A percentile compares a stretch with the other conserved stretches of the same genome.
These are phyloP conservation scores for Tragelaphus imberbis DNA, from an alignment of 2,113 vertebrate species.

Conservation along the genomic window DNA sequence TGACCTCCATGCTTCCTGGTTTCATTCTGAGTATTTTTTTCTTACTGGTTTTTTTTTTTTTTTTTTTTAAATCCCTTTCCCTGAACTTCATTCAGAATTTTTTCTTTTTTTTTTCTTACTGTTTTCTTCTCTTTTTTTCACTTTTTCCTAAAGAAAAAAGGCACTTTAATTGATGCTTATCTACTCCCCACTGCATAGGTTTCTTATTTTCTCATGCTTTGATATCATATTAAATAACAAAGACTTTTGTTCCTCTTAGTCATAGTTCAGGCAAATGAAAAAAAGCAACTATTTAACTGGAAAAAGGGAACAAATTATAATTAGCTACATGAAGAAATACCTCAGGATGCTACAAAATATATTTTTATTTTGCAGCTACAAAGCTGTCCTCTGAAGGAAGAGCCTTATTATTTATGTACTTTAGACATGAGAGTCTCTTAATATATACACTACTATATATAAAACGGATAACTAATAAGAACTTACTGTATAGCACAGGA, in stretches of 20 bases:
- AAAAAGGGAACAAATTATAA: not conserved
- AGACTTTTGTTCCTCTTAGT: not conserved
- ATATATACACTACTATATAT: not conserved
- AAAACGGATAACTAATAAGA: not conserved
- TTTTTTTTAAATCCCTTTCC: not conserved
- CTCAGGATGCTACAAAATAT: not conserved
- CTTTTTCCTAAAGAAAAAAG: not conserved
- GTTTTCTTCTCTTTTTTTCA: not conserved
- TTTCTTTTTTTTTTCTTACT: not conserved
- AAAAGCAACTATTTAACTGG: not conserved
- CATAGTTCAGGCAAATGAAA: not conserved
- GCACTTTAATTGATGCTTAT: not conserved
- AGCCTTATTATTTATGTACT: not conserved
- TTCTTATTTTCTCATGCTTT: conserved; percentile 10
- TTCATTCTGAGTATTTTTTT: not conserved
- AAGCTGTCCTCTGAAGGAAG: not conserved
- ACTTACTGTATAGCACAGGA: not conserved
- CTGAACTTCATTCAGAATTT: not conserved
- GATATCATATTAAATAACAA: not conserved
- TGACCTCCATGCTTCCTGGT: not conserved
- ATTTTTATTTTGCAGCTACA: not conserved
- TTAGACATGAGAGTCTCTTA: not conserved
- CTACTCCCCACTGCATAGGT: not conserved
- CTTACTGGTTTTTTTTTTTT: not conserved
- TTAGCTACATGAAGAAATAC: not conserved